A percentile compares a stretch with the other conserved stretches of the same genome.
phyloP scores from a whole-genome alignment of 2,113 vertebrate genomes.

The Actinemys pallida region DNA sequence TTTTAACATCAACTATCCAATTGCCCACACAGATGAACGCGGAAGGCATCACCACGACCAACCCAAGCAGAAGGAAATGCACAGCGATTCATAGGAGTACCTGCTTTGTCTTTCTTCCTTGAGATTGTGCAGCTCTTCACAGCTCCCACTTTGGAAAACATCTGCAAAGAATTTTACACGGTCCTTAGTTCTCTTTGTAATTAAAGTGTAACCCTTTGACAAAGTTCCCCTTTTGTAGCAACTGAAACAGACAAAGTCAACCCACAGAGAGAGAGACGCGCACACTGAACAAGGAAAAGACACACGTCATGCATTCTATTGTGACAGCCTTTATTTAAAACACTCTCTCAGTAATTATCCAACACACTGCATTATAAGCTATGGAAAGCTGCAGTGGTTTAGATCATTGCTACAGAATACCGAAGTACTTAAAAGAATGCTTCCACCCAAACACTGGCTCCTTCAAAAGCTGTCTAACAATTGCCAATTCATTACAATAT shows the following conservation, averaged over 20 bases:
- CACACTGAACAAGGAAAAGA: background rate
- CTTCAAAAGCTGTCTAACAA: background rate
- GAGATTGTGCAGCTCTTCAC: conserved; percentile 91
- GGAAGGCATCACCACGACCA: conserved; percentile 14
- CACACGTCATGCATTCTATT: background rate
- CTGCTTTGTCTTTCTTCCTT: conserved; percentile 93
- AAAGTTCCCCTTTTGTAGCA: background rate
- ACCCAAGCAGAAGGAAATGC: conserved; percentile 27
- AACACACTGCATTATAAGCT: background rate
- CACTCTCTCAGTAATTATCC: background rate
- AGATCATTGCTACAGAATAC: background rate
- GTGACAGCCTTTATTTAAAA: background rate
- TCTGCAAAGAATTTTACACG: conserved; percentile 79
- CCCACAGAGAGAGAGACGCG: background rate
- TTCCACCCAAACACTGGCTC: background rate
- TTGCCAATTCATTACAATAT: background rate
- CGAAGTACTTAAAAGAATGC: background rate
- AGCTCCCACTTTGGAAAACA: conserved; percentile 88
- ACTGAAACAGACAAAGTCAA: background rate
- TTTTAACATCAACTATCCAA: background rate
- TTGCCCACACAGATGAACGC: background rate
- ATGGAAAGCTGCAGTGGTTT: background rate
- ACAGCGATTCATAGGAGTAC: conserved; percentile 73
- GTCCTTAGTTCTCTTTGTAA: conserved; percentile 55
- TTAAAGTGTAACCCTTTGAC: background rate